Evolutionary conservation across 2,797 vertebrate genomes (phyloP).

Genomic region (Chiloscyllium punctatum): DNA sequence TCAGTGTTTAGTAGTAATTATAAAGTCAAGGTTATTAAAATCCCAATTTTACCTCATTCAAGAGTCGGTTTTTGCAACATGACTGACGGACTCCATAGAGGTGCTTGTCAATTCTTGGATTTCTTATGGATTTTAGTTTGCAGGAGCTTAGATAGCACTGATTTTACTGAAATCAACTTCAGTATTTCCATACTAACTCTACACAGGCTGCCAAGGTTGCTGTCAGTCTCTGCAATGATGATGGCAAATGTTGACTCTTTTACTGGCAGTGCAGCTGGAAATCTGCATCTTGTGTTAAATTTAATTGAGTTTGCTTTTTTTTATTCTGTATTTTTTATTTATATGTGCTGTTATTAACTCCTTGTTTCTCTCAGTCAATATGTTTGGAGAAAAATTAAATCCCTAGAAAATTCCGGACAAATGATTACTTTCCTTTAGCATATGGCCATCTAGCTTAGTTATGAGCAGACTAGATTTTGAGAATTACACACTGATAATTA

Average conservation of each 20-base stretch:
- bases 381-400: neutral
- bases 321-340: neutral
- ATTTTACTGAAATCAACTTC: neutral
- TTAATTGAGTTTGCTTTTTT: neutral
- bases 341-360: neutral
- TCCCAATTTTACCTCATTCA: neutral
- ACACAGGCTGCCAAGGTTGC: neutral
- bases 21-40: neutral
- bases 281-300: neutral
- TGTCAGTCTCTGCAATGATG: neutral
- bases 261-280: neutral
- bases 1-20: neutral
- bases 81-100: neutral
- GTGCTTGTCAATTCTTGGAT: neutral
- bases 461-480: neutral
- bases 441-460: neutral
- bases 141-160: neutral
- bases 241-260: neutral
- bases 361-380: neutral
- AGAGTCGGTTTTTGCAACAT: neutral
- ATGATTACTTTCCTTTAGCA: neutral
- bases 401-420: neutral
- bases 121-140: neutral
- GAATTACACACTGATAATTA: neutral
- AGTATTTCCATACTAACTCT: neutral